These are phyloP conservation scores for Bubo bubo DNA, from an alignment of 2,113 vertebrate genomes.

Conservation along the genomic window DNA sequence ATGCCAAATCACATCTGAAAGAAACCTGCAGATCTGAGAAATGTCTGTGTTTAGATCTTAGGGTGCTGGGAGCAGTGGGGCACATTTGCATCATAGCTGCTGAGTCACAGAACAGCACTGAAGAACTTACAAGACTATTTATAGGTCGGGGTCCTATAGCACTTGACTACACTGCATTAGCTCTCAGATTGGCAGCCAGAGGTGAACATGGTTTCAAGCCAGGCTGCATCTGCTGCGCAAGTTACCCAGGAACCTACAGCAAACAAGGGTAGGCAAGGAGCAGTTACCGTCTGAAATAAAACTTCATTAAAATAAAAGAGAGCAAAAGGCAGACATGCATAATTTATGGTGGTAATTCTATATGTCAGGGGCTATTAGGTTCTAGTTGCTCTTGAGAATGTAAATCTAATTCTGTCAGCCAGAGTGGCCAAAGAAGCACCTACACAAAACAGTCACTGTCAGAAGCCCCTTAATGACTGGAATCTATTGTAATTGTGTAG, in stretches of 20 bases:
- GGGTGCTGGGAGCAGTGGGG: background rate
- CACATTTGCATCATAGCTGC: slow-evolving; percentile 20
- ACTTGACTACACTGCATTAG: slow-evolving; percentile 8
- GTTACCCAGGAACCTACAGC: slow-evolving; percentile 36
- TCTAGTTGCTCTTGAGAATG: slow-evolving; percentile 36
- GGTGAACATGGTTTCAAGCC: background rate
- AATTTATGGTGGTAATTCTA: slow-evolving; percentile 42
- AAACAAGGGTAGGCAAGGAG: slow-evolving; percentile 47
- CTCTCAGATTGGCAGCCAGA: background rate
- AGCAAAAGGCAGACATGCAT: slow-evolving; percentile 62
- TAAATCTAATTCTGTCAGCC: slow-evolving; percentile 39
- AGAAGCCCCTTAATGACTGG: slow-evolving; percentile 34
- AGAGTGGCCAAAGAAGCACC: slow-evolving; percentile 34
- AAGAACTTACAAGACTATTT: slow-evolving; percentile 4
- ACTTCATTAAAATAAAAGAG: slow-evolving; percentile 58
- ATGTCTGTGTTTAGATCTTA: background rate
- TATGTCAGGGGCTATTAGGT: slow-evolving; percentile 29
- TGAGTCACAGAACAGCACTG: slow-evolving; percentile 56
- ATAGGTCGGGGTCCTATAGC: slow-evolving; percentile 20
- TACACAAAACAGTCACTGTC: slow-evolving; percentile 44
- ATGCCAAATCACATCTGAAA: background rate
- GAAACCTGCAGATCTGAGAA: background rate
- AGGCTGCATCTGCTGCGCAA: slow-evolving; percentile 34
- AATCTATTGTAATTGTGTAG: slow-evolving; percentile 56
- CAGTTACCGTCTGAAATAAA: slow-evolving; percentile 53